Conservation (phyloP, 1,140 invertebrate genomes). For the Zaprionus taronus region DNA sequence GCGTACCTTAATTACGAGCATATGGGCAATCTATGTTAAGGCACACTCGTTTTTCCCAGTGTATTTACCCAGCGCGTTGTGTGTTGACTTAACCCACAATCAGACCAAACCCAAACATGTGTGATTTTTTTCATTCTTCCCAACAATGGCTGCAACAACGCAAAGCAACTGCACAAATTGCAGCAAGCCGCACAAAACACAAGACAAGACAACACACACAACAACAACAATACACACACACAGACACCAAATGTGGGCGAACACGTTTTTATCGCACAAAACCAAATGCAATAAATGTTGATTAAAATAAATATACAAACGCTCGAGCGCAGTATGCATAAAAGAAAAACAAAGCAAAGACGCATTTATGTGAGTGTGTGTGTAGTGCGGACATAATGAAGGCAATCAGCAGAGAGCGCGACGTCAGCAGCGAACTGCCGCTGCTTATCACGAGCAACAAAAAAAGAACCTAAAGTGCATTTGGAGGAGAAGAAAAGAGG, state of each 20-base stretch:
- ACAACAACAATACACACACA: conserved; percentile 36
- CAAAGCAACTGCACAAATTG: conserved; percentile 58
- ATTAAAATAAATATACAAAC: conserved; percentile 73
- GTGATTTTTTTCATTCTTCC: conserved; percentile 56
- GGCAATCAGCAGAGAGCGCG: conserved; percentile 43
- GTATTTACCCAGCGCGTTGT: conserved; percentile 46
- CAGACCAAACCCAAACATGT: conserved; percentile 61
- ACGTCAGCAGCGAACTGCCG: conserved; percentile 31
- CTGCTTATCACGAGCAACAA: conserved; percentile 29
- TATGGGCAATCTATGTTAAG: conserved; percentile 1
- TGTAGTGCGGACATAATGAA: conserved; percentile 35
- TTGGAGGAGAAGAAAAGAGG: conserved; percentile 24
- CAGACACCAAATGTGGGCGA: conserved; percentile 71
- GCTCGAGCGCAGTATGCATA: conserved; percentile 24
- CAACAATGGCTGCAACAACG: conserved; percentile 18
- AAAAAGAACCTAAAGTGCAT: conserved; percentile 49
- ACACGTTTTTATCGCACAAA: conserved; percentile 78
- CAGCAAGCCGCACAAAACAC: conserved; percentile 39
- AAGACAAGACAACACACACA: conserved; percentile 22
- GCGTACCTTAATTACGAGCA: not conserved
- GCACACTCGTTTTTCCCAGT: conserved; percentile 46
- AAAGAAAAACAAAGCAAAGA: conserved; percentile 45
- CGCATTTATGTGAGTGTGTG: conserved; percentile 25
- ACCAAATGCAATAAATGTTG: conserved; percentile 81
- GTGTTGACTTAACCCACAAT: conserved; percentile 74